Conservation (phyloP, 1,140 invertebrate genomes). For the Melanaphis sacchari region DNA sequence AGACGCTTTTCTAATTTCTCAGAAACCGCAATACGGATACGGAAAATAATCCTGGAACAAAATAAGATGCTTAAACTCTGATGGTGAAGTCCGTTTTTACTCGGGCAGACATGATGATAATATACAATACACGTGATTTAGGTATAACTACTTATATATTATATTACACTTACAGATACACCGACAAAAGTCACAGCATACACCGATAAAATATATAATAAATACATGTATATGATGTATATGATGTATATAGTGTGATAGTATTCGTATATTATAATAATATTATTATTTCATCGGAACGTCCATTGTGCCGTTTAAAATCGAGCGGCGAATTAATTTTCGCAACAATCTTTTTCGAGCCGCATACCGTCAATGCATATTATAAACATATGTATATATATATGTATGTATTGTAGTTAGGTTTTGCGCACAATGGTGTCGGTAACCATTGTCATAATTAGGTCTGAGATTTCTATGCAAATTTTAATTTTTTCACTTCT, state of each 20-base stretch:
- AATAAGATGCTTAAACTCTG: not conserved
- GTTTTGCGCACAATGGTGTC: not conserved
- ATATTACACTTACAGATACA: not conserved
- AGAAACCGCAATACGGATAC: not conserved
- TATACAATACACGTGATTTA: not conserved
- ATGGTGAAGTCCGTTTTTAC: not conserved
- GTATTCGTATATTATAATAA: not conserved
- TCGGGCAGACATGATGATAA: too few relatives aligned
- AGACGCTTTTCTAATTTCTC: not conserved
- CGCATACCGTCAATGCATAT: not conserved
- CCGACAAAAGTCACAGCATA: not conserved
- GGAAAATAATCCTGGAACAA: not conserved
- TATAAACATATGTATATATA: not conserved
- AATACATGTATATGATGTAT: not conserved
- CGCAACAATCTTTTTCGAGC: not conserved
- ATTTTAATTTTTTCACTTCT: not conserved
- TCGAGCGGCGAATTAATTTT: not conserved
- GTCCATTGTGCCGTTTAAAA: not conserved
- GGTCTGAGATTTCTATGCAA: constrained; percentile 44
- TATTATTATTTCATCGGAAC: constrained; percentile 7
- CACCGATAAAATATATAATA: not conserved
- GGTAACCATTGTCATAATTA: constrained; percentile 28
- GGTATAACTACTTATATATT: not conserved
- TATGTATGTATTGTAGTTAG: not conserved
- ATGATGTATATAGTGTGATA: not conserved